phyloP scores from a whole-genome alignment of 1,140 invertebrate genomes.

The Drosophila elegans region DNA sequence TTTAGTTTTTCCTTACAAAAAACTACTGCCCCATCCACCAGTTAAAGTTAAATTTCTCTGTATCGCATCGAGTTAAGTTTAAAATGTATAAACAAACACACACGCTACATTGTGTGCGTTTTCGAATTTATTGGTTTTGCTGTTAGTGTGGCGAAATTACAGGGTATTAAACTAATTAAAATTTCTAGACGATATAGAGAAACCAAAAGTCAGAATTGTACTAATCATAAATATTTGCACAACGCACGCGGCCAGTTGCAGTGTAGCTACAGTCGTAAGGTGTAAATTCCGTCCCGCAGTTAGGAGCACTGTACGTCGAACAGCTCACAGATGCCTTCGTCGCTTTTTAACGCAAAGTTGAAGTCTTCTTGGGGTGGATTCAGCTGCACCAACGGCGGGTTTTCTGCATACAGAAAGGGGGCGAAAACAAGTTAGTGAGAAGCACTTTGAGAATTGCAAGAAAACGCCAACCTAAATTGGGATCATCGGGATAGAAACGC shows the following conservation, averaged over 20 bases:
- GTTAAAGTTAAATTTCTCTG: not conserved
- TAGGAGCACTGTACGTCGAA: conserved; percentile 79
- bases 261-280: conserved; percentile 22
- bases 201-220: conserved; percentile 82
- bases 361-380: conserved; percentile 82
- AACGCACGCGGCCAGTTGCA: conserved; percentile 74
- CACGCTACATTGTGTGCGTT: conserved; percentile 14
- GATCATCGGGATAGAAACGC: conserved; percentile 80
- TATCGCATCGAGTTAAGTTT: not conserved
- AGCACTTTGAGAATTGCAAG: not conserved
- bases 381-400: conserved; percentile 74
- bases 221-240: conserved; percentile 80
- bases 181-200: conserved; percentile 73
- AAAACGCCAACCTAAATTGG: conserved; percentile 66
- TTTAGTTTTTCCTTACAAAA: too few relatives aligned
- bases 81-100: conserved; percentile 15
- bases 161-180: conserved; percentile 75
- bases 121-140: conserved; percentile 58
- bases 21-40: too few relatives aligned
- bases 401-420: conserved; percentile 59
- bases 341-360: conserved; percentile 73
- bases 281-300: conserved; percentile 16
- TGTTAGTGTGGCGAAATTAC: conserved; percentile 56
- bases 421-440: not conserved
- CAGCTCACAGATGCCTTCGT: conserved; percentile 82